Evolutionary conservation across 1,140 invertebrate species (phyloP), one percentile per base, ranked within the genome.

Genomic region (Drosophila kepulauana): DNA sequence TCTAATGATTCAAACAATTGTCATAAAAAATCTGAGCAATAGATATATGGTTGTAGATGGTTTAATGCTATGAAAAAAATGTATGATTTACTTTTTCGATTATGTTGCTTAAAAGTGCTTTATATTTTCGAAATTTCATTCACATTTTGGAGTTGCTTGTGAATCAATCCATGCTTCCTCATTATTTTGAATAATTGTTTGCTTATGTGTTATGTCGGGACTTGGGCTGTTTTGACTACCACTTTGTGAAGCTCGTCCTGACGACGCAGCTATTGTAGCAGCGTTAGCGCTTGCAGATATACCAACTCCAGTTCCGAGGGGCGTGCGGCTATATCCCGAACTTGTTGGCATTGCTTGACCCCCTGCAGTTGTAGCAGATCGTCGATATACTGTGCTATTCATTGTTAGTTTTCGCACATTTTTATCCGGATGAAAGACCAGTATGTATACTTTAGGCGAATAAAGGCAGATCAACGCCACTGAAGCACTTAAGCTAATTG

Each of bases 381-480:
- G 89, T 61, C 92, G 82, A 68, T 93, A 93, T 13, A 93, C 92
- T 7, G 93, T 93, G 67, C 92, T 93, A 35, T 93, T 93, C 93
- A 93, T 93, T 41, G 93, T 93, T 28, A 93, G 63, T 69, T 93
- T 93, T 28, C 96, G 94, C 0, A 96, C 95, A 81, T 97, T 97
- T 79, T 97, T 97, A 87, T 96, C 95, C 0, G 96, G 96, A 85
- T 96, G 96, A 90, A 96, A 96, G 16, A 96, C 92, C 11, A 96
- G 95, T 45, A 96, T 94, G 84, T 96, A 96, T 43, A 97, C 94
- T 92, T 97, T 97, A 1, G 96, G 96, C 1, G 95, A 95, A 92
- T 97, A 97, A 0, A 97, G 94, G 82, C 96, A 97, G 15, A 95
- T 94, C 0, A 97, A 93, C 1, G 95, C 96, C 10, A 97, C 96